Evolutionary conservation across 2,888 invertebrate species (phyloP).

Genomic region (Timema podura): DNA sequence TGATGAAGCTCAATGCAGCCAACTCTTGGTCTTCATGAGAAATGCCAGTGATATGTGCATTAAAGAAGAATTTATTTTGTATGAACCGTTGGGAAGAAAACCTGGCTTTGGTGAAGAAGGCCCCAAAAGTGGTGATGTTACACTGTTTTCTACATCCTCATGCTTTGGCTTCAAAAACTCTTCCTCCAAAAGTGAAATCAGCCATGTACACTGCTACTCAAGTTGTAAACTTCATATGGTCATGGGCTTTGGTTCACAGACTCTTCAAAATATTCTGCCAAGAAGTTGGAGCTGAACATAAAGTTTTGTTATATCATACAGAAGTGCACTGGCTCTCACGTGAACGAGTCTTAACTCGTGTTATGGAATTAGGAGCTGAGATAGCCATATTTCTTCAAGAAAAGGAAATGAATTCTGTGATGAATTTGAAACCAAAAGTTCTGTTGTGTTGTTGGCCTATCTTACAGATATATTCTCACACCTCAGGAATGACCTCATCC

Average conservation of each 20-base stretch:
- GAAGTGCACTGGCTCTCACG: slow-evolving; percentile 5
- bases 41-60: not conserved
- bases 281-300: too few species aligned
- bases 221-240: too few species aligned
- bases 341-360: slow-evolving; percentile 1
- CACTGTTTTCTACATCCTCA: not conserved
- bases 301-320: too few species aligned
- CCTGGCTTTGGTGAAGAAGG: not conserved
- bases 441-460: slow-evolving; percentile 2
- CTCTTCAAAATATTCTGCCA: slow-evolving; percentile 14
- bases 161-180: not conserved
- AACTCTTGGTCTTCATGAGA: not conserved
- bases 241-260: not conserved
- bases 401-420: too few species aligned
- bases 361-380: slow-evolving; percentile 1
- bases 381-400: slow-evolving; percentile 1
- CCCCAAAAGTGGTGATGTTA: not conserved
- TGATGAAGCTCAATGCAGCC: slow-evolving; percentile 12
- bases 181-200: slow-evolving; percentile 4
- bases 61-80: not conserved
- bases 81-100: not conserved
- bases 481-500: slow-evolving; percentile 6
- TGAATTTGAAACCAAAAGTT: not conserved
- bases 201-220: not conserved
- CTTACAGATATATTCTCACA: slow-evolving; percentile 11